Evolutionary conservation across 2,113 vertebrate species (phyloP).

Genomic region (Brachypteracias leptosomus): DNA sequence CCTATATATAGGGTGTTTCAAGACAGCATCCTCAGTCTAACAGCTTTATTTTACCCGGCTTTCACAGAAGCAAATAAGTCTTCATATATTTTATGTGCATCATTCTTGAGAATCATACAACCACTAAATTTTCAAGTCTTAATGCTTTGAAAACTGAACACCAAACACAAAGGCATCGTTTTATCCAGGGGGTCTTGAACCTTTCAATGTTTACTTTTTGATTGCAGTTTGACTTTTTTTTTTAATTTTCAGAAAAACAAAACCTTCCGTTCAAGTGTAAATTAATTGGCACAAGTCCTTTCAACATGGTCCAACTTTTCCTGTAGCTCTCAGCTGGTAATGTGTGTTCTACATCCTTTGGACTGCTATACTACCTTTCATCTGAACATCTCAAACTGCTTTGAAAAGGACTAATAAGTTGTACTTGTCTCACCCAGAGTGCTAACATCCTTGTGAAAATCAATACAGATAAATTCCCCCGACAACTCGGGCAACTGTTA

Average conservation of each 20-base stretch:
- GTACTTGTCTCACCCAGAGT: not conserved
- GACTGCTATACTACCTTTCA: slow-evolving; percentile 23
- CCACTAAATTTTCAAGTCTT: not conserved
- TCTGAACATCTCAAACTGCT: slow-evolving; percentile 16
- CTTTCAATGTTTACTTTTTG: not conserved
- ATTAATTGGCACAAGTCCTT: slow-evolving; percentile 48
- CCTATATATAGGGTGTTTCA: not conserved
- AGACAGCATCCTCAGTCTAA: not conserved
- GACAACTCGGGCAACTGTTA: fast-evolving
- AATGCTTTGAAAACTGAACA: not conserved
- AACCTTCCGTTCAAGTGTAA: slow-evolving; percentile 11
- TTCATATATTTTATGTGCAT: not conserved
- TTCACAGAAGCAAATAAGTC: not conserved
- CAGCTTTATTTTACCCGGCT: not conserved
- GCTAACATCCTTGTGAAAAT: not conserved
- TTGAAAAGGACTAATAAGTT: not conserved
- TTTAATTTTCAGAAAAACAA: not conserved
- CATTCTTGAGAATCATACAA: not conserved
- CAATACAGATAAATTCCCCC: not conserved
- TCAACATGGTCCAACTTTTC: not conserved
- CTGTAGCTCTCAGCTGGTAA: not conserved
- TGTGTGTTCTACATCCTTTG: not conserved
- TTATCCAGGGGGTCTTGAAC: not conserved
- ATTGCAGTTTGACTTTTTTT: not conserved
- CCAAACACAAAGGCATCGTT: not conserved